Evolutionary conservation across 2,113 vertebrate genomes (phyloP), one percentile per base, ranked within the genome.

Genomic region (Rhizomys pruinosus): DNA sequence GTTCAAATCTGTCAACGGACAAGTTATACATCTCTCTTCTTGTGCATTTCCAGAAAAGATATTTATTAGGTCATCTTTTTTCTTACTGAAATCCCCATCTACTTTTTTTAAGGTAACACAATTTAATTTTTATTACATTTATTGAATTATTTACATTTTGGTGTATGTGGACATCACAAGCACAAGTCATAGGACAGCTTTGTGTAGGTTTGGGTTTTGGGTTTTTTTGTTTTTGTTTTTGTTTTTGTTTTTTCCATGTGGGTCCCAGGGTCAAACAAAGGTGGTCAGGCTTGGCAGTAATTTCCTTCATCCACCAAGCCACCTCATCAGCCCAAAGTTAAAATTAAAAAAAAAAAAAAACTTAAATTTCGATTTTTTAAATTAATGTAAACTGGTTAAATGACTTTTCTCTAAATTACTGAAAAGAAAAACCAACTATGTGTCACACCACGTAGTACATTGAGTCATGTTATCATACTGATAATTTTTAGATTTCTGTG

Each of bases 371-470:
- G 1, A 20, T 87, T 57, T 90, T 82, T 52, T 66, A 37, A 71
- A 72, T 84, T 81, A 88, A 17, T 82, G 12, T 13, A 66, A 78
- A 82, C 4, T 73, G 57, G 71, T 44, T 74, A 93, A 94, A 59
- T 52, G 27, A 37, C 32, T 52, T 90, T 88, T 91, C 17, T 74
- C 37, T 3, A 84, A 37, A 59, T 87, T 84, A 82, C 32, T 37
- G 73, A 93, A 94, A 89, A 80, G 47, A 52, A 52, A 84, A 96
- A 94, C 82, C 37, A 66, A 19, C 19, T 73, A 47, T 69, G 91
- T 71, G 37, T 92, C 47, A 72, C 10, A 78, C 64, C 37, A 92
- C 23, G 29, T 78, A 42, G 37, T 91, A 5, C 34, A 39, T 69
- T 52, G 7, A 64, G 29, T 79, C 32, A 47, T 93, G 39, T 37